Conservation (phyloP, 2,888 invertebrate species). For the Lepidochrysops patricia region DNA sequence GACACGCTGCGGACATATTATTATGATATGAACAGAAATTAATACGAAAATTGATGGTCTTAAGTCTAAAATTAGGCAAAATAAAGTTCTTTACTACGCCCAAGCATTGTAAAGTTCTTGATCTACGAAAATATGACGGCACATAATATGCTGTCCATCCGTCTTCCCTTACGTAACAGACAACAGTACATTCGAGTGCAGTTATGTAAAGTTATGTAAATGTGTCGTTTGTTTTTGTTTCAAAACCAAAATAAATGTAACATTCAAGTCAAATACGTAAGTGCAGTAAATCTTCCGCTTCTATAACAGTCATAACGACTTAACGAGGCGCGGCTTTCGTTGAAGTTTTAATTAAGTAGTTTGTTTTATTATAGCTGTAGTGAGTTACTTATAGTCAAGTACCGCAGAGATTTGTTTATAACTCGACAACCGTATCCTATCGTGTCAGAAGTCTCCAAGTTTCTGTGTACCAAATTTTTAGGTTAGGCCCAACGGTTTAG, state of each 20-base stretch:
- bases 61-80: not conserved
- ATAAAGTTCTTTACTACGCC: too few relatives aligned
- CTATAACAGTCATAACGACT: not conserved
- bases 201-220: not conserved
- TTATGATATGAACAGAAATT: not conserved
- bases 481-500: too few relatives aligned
- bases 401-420: too few relatives aligned
- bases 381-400: too few relatives aligned
- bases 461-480: too few relatives aligned
- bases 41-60: too few relatives aligned
- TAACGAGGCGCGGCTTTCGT: not conserved
- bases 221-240: not conserved
- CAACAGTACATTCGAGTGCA: not conserved
- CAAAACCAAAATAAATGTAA: not conserved
- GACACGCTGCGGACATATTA: too few relatives aligned
- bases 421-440: too few relatives aligned
- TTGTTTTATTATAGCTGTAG: too few relatives aligned
- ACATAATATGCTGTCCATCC: not conserved
- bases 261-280: not conserved
- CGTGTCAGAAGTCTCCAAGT: too few relatives aligned
- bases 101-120: not conserved
- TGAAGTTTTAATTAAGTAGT: not conserved
- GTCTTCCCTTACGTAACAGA: not conserved
- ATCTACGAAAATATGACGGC: not conserved
- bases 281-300: not conserved